phyloP scores from a whole-genome alignment of 1,140 invertebrate species.

The Apis mellifera region Amel_HAv3.1 CM009932.2:9830501-9831000 shows the following conservation, averaged over 20 bases:
- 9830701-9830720: slow-evolving; percentile 52
- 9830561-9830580: slow-evolving; percentile 4
- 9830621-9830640: slow-evolving; percentile 71
- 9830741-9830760: slow-evolving; percentile 65
- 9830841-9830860: background rate
- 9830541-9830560: slow-evolving; percentile 2
- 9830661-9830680: slow-evolving; percentile 58
- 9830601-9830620: slow-evolving; percentile 62
- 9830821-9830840: too few relatives aligned
- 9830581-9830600: slow-evolving; percentile 38
- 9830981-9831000: background rate
- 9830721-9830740: slow-evolving; percentile 65
- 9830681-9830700: background rate
- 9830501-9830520: slow-evolving; percentile 75
- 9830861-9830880: too few relatives aligned
- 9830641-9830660: slow-evolving; percentile 71
- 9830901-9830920: background rate
- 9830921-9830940: background rate
- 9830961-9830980: background rate
- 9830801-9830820: too few relatives aligned
- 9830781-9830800: slow-evolving; percentile 13
- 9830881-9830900: background rate
- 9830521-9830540: slow-evolving; percentile 28
- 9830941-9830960: background rate
- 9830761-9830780: slow-evolving; percentile 65